Evolutionary conservation across 2,113 vertebrate species (phyloP).

Genomic region (Accipiter cooperii): DNA sequence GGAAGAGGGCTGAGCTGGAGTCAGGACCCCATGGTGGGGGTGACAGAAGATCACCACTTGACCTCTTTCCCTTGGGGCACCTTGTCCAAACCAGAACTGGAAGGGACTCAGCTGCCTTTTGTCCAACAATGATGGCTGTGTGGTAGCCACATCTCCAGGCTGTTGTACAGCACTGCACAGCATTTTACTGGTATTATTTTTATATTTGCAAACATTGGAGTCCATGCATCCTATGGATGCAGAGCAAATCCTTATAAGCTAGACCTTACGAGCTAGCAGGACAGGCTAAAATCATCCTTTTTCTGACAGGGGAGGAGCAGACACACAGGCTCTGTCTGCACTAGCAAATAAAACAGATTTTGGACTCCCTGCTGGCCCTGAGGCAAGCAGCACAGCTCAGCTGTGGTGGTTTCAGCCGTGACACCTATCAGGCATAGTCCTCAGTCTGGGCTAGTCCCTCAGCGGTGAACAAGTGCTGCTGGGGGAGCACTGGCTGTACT

Average conservation of each 20-base stretch:
- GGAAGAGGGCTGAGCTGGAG: background rate
- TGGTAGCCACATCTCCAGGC: background rate
- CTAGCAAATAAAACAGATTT: background rate
- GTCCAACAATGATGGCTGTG: too few species aligned
- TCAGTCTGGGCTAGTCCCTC: background rate
- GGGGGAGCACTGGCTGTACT: background rate
- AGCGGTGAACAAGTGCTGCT: background rate
- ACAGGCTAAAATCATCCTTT: background rate
- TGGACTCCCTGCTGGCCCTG: background rate
- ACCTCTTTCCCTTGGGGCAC: background rate
- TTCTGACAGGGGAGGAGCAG: background rate
- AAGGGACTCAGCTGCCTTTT: background rate
- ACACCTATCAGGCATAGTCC: background rate
- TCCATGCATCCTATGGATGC: background rate
- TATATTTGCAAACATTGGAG: background rate
- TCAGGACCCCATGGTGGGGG: fast-evolving
- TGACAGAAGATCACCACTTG: background rate
- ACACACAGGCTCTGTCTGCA: background rate
- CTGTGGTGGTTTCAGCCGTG: background rate
- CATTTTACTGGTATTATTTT: background rate
- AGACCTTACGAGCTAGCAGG: background rate
- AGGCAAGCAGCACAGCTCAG: background rate
- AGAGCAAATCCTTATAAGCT: background rate
- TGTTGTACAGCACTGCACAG: background rate
- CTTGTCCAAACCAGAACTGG: background rate